These are phyloP conservation scores for Drosophila virilis DNA, from an alignment of 1,140 invertebrate genomes.

Conservation along the genomic window DNA sequence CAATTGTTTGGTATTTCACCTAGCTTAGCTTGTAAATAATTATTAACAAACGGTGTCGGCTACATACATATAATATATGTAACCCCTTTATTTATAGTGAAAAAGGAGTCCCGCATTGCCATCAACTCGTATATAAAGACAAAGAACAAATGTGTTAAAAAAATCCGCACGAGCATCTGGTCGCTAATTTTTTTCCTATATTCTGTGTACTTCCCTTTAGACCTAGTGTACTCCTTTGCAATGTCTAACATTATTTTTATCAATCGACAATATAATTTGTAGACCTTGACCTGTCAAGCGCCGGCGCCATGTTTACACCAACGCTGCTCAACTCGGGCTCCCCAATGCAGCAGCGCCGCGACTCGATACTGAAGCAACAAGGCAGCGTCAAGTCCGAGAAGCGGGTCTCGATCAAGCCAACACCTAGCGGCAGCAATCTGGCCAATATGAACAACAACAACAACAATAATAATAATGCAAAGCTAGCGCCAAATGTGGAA, in stretches of 20 bases:
- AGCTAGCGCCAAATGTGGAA: conserved; percentile 69
- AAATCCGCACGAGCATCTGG: background rate
- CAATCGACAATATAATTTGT: conserved; percentile 20
- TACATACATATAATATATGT: background rate
- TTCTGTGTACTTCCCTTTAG: conserved; percentile 9
- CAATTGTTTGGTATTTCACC: conserved; percentile 6
- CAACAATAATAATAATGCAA: conserved; percentile 63
- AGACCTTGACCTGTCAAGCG: conserved; percentile 45
- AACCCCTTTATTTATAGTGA: conserved; percentile 12
- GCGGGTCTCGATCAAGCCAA: conserved; percentile 78
- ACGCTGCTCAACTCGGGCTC: conserved; percentile 36
- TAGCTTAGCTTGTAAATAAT: conserved; percentile 44
- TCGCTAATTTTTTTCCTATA: conserved; percentile 8
- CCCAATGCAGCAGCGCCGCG: conserved; percentile 64
- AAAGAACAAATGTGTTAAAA: background rate
- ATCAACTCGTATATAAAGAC: background rate
- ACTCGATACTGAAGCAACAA: conserved; percentile 82
- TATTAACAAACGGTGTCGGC: conserved; percentile 20
- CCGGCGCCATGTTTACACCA: conserved; percentile 27
- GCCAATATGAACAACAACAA: conserved; percentile 36
- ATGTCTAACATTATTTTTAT: conserved; percentile 23
- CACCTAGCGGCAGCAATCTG: conserved; percentile 43
- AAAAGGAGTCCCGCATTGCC: conserved; percentile 1
- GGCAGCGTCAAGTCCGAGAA: conserved; percentile 79
- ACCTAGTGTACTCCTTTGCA: too few relatives aligned